Conservation (phyloP, 1,140 invertebrate genomes). For the Brachionus angularis region DNA sequence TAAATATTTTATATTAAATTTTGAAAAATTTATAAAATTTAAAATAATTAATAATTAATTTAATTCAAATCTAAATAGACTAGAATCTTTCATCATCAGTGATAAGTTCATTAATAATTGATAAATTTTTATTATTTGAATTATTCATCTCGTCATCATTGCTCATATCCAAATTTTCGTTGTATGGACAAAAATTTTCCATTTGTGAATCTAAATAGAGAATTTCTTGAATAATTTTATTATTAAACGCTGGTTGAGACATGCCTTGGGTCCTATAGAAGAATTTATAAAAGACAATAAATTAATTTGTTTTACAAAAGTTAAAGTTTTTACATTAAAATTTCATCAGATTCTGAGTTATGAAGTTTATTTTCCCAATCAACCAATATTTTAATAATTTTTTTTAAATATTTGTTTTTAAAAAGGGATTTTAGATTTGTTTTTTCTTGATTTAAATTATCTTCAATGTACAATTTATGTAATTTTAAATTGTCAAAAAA, state of each 20-base stretch:
- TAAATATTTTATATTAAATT: no score
- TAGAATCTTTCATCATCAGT: slow-evolving; percentile 1
- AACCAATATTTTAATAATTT: slow-evolving; percentile 3
- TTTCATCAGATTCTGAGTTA: background rate
- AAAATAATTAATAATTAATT: slow-evolving; percentile 6
- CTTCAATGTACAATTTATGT: background rate
- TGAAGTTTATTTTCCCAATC: slow-evolving; percentile 29
- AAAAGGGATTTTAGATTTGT: background rate
- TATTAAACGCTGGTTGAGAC: slow-evolving; percentile 18
- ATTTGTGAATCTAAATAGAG: slow-evolving; percentile 23
- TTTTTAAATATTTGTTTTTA: slow-evolving; percentile 28
- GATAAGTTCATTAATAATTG: slow-evolving; percentile 7
- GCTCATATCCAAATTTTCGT: slow-evolving; percentile 23
- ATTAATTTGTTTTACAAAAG: background rate
- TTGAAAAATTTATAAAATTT: slow-evolving; percentile 2
- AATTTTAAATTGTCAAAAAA: slow-evolving; percentile 25
- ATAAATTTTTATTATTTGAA: slow-evolving; percentile 2
- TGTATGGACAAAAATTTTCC: slow-evolving; percentile 6
- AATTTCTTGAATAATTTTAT: slow-evolving; percentile 20
- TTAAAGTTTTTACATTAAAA: background rate
- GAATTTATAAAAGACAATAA: background rate
- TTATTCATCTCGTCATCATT: background rate
- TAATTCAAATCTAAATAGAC: background rate
- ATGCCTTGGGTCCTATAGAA: background rate
- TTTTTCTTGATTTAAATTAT: background rate